Evolutionary conservation across 2,797 vertebrate genomes (phyloP), one percentile per base, ranked within the genome.

Genomic region (Liasis olivaceus): DNA sequence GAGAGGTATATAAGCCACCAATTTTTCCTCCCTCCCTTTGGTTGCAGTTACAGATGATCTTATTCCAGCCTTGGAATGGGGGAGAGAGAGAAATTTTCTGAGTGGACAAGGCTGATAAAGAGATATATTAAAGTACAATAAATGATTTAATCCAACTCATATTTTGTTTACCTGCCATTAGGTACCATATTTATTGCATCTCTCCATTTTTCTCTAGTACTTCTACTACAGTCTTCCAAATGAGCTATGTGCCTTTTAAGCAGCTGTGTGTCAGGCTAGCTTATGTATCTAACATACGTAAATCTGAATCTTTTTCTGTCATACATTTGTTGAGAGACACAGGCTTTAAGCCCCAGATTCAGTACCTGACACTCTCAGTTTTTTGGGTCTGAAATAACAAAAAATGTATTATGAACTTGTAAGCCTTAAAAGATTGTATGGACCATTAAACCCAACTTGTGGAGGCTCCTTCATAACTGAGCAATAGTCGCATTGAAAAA

Each of bases 1-100:
- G 77, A 51, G 28, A 59, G 36, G 58, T 59, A 91, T 22, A 0
- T 86, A 85, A 93, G 36, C 89, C 58, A 1, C 62, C 5, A 4
- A 17, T 87, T 93, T 59, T 89, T 8, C 36, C 28, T 69, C 3
- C 0, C 15, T 88, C 91, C 85, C 58, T 85, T 56, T 91, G 88
- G 13, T n/a, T 56, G 9, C 0, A 94, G 58, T 28, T 36, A 72
- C 31, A 12, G 59, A 72, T 84, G 47, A 11, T 0, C 3, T 62
- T 0, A 89, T 87, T 60, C 14, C 31, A 62, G 28, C 0, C 0
- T 12, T 66, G 31, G 0, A 0, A 15, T 58, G 58, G 15, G 28
- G 0, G 0, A 63, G 54, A 81, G 69, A 9, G 56, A 13, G 20
- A 69, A 51, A 14, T 28, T 36, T 59, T 26, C 42, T 47, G 91